Conservation (phyloP, 2,888 invertebrate genomes). For the Ligdia adustata region DNA sequence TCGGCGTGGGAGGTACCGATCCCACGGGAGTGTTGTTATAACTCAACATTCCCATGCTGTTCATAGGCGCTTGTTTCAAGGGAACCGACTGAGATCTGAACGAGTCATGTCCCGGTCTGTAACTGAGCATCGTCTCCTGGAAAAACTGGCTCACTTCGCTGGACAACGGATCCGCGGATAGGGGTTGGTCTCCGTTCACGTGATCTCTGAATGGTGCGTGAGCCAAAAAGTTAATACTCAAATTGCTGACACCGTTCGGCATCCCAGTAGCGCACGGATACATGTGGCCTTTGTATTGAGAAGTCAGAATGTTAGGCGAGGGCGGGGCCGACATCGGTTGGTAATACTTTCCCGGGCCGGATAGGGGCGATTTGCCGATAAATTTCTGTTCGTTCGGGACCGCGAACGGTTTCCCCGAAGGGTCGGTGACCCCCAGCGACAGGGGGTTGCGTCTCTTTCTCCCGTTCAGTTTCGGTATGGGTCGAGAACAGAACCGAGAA, state of each 20-base stretch:
- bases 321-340: slow-evolving; percentile 88
- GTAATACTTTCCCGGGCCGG: slow-evolving; percentile 65
- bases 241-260: slow-evolving; percentile 71
- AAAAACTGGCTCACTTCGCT: slow-evolving; percentile 86
- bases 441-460: slow-evolving; percentile 67
- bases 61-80: slow-evolving; percentile 84
- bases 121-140: slow-evolving; percentile 72
- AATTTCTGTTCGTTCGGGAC: slow-evolving; percentile 77
- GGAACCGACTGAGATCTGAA: slow-evolving; percentile 92
- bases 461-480: slow-evolving; percentile 72
- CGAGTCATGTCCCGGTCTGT: slow-evolving; percentile 70
- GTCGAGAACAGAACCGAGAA: slow-evolving; percentile 84
- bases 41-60: slow-evolving; percentile 65
- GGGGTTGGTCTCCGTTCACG: slow-evolving; percentile 71
- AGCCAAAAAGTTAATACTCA: slow-evolving; percentile 72
- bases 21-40: slow-evolving; percentile 84
- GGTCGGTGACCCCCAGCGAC: slow-evolving; percentile 60
- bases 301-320: slow-evolving; percentile 83
- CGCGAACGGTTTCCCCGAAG: slow-evolving; percentile 67
- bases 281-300: slow-evolving; percentile 78
- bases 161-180: slow-evolving; percentile 78
- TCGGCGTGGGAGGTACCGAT: slow-evolving; percentile 87
- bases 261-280: slow-evolving; percentile 68
- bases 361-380: slow-evolving; percentile 56
- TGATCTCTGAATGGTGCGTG: slow-evolving; percentile 72